Evolutionary conservation across 2,797 vertebrate species (phyloP).

Genomic region (Miichthys miiuy): DNA sequence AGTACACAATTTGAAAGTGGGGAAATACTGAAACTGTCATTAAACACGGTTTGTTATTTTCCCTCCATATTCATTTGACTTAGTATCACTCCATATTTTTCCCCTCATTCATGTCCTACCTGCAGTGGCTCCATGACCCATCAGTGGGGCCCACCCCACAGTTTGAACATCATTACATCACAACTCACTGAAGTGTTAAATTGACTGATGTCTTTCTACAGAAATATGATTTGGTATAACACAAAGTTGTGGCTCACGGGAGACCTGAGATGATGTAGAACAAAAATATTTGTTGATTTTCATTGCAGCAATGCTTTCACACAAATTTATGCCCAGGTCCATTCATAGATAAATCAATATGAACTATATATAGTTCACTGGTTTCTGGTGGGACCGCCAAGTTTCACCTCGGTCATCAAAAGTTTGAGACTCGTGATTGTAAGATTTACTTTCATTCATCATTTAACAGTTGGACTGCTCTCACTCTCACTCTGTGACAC

Average conservation of each 20-base stretch:
- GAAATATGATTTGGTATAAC: background rate
- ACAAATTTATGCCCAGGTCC: background rate
- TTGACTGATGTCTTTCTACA: background rate
- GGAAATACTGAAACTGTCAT: too few species aligned
- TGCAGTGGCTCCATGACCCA: too few species aligned
- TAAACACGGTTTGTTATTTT: too few species aligned
- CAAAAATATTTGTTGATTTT: background rate
- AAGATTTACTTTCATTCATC: constrained; percentile 2
- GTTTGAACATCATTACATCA: too few species aligned
- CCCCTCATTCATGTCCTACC: too few species aligned
- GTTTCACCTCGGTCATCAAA: background rate
- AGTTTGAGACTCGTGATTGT: background rate
- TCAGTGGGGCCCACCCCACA: too few species aligned
- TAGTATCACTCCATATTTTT: too few species aligned
- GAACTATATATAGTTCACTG: background rate
- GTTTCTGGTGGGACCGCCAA: too few species aligned
- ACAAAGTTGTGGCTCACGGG: background rate
- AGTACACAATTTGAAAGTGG: too few species aligned
- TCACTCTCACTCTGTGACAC: background rate
- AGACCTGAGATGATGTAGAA: background rate
- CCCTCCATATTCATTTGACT: too few species aligned
- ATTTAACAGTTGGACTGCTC: background rate
- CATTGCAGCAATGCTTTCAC: background rate
- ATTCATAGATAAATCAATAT: background rate
- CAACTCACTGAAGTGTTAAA: background rate